Base-by-base conservation (phyloP, 2,797 vertebrate species). In the Halcyon chelicuti region DNA sequence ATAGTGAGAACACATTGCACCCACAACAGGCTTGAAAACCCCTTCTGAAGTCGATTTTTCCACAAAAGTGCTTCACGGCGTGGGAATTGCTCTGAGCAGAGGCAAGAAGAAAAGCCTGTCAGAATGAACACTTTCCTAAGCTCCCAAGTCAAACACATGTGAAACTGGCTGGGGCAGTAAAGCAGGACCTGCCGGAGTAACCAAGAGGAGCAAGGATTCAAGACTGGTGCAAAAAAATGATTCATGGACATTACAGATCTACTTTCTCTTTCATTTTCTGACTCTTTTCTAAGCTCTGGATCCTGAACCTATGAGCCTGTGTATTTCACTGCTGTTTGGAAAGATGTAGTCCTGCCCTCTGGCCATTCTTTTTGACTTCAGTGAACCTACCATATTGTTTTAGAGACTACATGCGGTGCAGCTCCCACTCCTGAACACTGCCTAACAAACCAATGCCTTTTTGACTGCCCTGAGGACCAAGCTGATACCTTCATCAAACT, bases 111-210 rank as follows among this genome's bases (percentile, higher is more conserved):
- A 85, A 89, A 74, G 52, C 26, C 62, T 94, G 79, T 74, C 57
- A 86, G 81, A 92, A 92, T 8, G 54, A 88, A 37, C 70, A 84
- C 92, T 94, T 93, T 92, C 92, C 86, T 92, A 81, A 84, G 51
- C 71, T 96, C 39, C 54, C 26, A 26, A 86, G 70, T 61, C 80
- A 90, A 79, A 95, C 42, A 47, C 71, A 17, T n/a, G 72, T 80
- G 93, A 42, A 95, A 94, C 91, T 90, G 90, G 93, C 75, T 90
- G 82, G 82, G 75, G 91, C 93, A 83, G 96, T 88, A 96, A 49
- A 90, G 72, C 93, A 87, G 82, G 96, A 95, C 66, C 72, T 90
- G 68, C 90, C 91, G 68, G 90, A 91, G 79, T 11, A 71, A 95
- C 52, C 16, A 33, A 55, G 47, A 82, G 87, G 82, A 76, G 28